Evolutionary conservation across 2,888 invertebrate species (phyloP).

Genomic region (Scaptomyza flava): DNA sequence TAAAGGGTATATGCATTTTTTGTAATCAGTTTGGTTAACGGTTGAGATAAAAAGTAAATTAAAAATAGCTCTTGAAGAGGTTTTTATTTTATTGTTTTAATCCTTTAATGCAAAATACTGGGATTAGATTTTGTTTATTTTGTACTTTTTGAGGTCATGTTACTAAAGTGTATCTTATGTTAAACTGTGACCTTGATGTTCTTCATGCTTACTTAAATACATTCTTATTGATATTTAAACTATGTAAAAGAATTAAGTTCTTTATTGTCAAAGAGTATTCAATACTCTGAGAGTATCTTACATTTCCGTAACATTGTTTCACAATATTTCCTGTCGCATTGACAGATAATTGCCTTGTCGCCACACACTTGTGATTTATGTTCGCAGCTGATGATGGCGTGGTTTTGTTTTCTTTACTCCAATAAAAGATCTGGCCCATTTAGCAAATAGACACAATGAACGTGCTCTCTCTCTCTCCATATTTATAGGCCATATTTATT

Average conservation of each 20-base stretch:
- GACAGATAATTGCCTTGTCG: constrained; percentile 19
- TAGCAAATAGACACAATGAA: not conserved
- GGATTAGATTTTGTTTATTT: too few relatives aligned
- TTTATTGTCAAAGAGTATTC: constrained; percentile 6
- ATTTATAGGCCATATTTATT: constrained; percentile 65
- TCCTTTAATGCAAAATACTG: too few relatives aligned
- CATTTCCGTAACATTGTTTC: constrained; percentile 12
- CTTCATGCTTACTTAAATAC: too few relatives aligned
- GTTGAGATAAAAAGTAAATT: too few relatives aligned
- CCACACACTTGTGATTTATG: constrained; percentile 44
- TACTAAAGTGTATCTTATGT: too few relatives aligned
- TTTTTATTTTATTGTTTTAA: too few relatives aligned
- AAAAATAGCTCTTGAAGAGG: too few relatives aligned
- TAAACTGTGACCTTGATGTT: too few relatives aligned
- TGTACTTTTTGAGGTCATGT: too few relatives aligned
- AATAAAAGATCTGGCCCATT: not conserved
- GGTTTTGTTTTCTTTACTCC: constrained; percentile 7
- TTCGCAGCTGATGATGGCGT: constrained; percentile 19
- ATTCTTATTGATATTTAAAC: too few relatives aligned
- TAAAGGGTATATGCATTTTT: not conserved
- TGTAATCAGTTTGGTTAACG: not conserved
- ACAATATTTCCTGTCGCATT: constrained; percentile 51
- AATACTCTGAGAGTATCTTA: not conserved
- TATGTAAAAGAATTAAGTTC: too few relatives aligned
- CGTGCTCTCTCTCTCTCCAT: constrained; percentile 18